Evolutionary conservation across 2,888 invertebrate species (phyloP), one percentile per base, ranked within the genome.

Genomic region (Philopedon plagiatum): DNA sequence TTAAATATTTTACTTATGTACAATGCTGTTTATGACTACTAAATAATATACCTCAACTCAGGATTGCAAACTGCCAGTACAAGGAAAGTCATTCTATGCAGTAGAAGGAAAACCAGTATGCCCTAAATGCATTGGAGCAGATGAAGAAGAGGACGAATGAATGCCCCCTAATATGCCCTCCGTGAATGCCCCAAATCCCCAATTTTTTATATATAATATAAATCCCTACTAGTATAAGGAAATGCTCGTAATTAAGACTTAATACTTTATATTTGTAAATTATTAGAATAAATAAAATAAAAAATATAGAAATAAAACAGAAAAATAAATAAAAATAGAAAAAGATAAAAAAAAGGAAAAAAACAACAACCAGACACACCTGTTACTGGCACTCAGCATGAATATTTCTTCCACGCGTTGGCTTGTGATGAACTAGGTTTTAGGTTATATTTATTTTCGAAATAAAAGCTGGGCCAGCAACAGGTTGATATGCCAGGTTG

Each of bases 31-130:
- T 18, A 29, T 61, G 23, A 26, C 11, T 1, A 61, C 19, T 63
- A 63, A 32, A 63, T 63, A n/a, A n/a, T 8, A 21, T 51, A 37
- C 34, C 51, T 61, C 18, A 62, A 66, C 41, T 72, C 89, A 98
- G 98, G 98, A 98, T 86, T 98, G 98, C 90, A 95, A 94, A 89
- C 91, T 91, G 83, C 88, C 96, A 77, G 96, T 98, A 78, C 94
- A 94, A 86, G 96, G 97, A 84, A 96, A 96, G 86, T 96, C 96
- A 75, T 98, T 98, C 90, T 98, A 97, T 88, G 97, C 97, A 80
- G 95, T 97, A 91, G 97, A 98, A 88, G 96, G 96, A 82, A 94
- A 96, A 86, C 98, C 97, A 41, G 97, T 97, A 84, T 98, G 98
- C 89, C 96, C 95, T 69, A 91, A 91, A 87, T 96, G 96, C 88